These are phyloP conservation scores for Atlantisia rogersi DNA, from an alignment of 2,113 vertebrate genomes.

Conservation along the genomic window DNA sequence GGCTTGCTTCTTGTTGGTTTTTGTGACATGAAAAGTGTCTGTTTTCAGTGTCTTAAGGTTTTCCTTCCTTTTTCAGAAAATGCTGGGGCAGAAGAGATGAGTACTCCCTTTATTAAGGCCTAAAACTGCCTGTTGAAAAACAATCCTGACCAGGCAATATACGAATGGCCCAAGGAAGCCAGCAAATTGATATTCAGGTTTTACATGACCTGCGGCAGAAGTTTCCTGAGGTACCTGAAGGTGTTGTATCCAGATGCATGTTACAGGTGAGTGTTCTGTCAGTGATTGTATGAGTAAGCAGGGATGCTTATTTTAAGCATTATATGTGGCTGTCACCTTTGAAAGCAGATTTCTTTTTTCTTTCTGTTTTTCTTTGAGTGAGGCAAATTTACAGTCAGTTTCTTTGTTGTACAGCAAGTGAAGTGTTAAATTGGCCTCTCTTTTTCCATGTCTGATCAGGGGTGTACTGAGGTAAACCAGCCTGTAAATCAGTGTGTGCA, in stretches of 20 bases:
- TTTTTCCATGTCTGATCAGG: background rate
- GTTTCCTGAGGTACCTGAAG: constrained; percentile 98
- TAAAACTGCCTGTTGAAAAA: constrained; percentile 82
- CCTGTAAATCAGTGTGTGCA: background rate
- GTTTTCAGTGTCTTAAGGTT: constrained; percentile 10
- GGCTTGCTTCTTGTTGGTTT: background rate
- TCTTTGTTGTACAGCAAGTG: background rate
- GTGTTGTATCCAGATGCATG: constrained; percentile 98
- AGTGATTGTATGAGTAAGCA: background rate
- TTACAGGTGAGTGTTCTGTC: constrained; percentile 87
- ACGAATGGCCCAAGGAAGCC: constrained; percentile 99
- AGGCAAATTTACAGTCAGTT: background rate
- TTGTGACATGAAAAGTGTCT: background rate
- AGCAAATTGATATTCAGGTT: constrained; percentile 99
- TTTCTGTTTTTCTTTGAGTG: background rate
- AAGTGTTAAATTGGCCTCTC: background rate
- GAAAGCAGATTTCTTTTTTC: background rate
- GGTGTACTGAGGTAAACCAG: background rate
- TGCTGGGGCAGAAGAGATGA: constrained; percentile 88
- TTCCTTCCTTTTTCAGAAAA: constrained; percentile 80
- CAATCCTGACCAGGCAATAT: constrained; percentile 88
- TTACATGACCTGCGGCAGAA: constrained; percentile 99
- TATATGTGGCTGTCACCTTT: background rate
- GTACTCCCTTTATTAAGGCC: constrained; percentile 81
- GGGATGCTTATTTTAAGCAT: background rate